Evolutionary conservation across 2,797 vertebrate species (phyloP), one percentile per base, ranked within the genome.

Genomic region (Echeneis naucrates): DNA sequence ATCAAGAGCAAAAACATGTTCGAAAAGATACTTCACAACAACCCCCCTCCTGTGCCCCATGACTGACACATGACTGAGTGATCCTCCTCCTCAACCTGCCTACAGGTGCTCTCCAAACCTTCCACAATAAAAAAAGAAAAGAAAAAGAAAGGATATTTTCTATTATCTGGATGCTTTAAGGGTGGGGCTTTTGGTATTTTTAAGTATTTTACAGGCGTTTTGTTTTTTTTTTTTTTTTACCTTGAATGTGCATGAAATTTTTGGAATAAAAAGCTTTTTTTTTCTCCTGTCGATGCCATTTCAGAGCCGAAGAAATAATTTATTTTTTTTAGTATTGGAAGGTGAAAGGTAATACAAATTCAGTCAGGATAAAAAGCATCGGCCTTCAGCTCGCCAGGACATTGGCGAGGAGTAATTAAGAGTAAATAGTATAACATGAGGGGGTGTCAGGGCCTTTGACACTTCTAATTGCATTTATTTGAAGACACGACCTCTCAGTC

Each of bases 381-480:
- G 65, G n/a, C n/a, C n/a, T n/a, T n/a, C n/a, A n/a, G n/a, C n/a
- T n/a, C n/a, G n/a, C n/a, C 40, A 78, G 38, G 71, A 62, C 76
- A 75, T 80, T 23, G 59, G 77, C 27, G 44, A 52, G 50, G 44
- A 66, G 84, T 89, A 92, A 93, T 93, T 92, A 93, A 86, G 81
- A 82, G 81, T 89, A 92, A 92, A 91, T 68, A 79, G 70, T 72
- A 59, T 48, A 90, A 92, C 84, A 89, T 77, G 77, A 76, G 83
- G 77, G 70, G 80, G 69, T 80, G 85, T 87, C 62, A 56, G 82
- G 91, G 81, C 86, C 81, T 90, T 84, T 92, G 89, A 90, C 90
- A 84, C 80, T 58, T 90, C 72, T 91, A 92, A 94, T 93, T 93
- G 85, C 80, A 70, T 93, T 92, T 89, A 82, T 93, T 93, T 91